Evolutionary conservation across 1,140 invertebrate genomes (phyloP).

Genomic region (Lineus longissimus): DNA sequence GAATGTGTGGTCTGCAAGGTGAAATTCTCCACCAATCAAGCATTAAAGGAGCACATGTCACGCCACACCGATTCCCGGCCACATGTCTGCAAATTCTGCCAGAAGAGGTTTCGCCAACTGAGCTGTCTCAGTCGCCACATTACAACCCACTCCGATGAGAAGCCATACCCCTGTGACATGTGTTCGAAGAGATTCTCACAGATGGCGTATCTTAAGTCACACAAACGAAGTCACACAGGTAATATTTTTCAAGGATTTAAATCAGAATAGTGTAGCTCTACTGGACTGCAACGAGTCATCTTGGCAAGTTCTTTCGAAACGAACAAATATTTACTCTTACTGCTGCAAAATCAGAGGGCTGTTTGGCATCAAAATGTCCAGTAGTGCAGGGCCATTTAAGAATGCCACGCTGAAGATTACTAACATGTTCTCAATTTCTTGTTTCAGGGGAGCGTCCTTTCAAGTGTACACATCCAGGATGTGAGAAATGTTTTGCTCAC

Average conservation of each 20-base stretch:
- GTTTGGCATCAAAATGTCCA: too few species aligned
- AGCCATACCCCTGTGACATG: conserved; percentile 34
- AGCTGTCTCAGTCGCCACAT: conserved; percentile 41
- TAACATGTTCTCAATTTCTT: conserved; percentile 4
- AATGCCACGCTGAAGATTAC: too few species aligned
- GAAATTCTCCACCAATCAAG: conserved; percentile 42
- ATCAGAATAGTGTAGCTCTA: too few species aligned
- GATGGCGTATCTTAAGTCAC: conserved; percentile 43
- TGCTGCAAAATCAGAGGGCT: too few species aligned
- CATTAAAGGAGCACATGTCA: conserved; percentile 42
- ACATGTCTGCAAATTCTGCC: conserved; percentile 37
- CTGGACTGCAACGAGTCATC: too few species aligned
- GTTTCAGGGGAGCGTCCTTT: conserved; percentile 80
- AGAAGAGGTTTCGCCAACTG: conserved; percentile 39
- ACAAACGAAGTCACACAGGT: conserved; percentile 49
- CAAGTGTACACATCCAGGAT: conserved; percentile 70
- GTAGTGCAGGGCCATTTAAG: too few species aligned
- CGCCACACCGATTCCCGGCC: conserved; percentile 37
- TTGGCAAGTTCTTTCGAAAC: too few species aligned
- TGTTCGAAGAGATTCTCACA: conserved; percentile 41
- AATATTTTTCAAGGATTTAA: too few species aligned
- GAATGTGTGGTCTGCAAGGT: conserved; percentile 40
- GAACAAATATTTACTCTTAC: too few species aligned
- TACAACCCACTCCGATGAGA: conserved; percentile 37
- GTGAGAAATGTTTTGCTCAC: conserved; percentile 66